Percentiles rank a stretch among this genome's conserved stretches.
phyloP scores from a whole-genome alignment of 92 coral and sea anemone species.

The Desmophyllum pertusum region DNA sequence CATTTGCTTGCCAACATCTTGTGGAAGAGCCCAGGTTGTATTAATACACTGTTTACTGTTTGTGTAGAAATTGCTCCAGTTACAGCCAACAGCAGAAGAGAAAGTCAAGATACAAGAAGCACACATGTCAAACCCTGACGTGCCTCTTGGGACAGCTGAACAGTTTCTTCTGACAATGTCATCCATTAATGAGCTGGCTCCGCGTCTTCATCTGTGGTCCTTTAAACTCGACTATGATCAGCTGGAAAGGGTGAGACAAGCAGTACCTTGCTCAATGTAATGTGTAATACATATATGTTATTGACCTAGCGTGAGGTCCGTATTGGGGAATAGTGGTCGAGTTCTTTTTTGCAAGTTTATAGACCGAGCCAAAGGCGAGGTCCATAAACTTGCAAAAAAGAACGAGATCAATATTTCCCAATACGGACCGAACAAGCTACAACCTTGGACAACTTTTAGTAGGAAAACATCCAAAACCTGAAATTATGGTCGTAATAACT shows the following conservation, averaged over 20 bases:
- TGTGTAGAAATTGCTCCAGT: conserved; percentile 81
- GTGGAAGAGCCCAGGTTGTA: background rate
- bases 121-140: conserved; percentile 89
- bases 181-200: conserved; percentile 87
- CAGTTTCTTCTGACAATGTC: conserved; percentile 94
- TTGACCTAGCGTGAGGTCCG: no score
- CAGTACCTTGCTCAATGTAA: background rate
- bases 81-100: conserved; percentile 94
- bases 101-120: conserved; percentile 94
- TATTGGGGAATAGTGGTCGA: no score
- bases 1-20: no score
- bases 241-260: conserved; percentile 85
- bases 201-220: conserved; percentile 93
- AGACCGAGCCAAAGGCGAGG: no score
- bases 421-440: no score
- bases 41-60: background rate
- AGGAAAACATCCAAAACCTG: no score
- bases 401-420: no score
- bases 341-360: no score
- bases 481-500: no score
- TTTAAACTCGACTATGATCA: conserved; percentile 96
- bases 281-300: no score
- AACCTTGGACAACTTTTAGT: no score
- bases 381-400: no score
- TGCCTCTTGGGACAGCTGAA: conserved; percentile 95